Evolutionary conservation across 2,113 vertebrate species (phyloP).

Genomic region (Harpagus bidentatus): DNA sequence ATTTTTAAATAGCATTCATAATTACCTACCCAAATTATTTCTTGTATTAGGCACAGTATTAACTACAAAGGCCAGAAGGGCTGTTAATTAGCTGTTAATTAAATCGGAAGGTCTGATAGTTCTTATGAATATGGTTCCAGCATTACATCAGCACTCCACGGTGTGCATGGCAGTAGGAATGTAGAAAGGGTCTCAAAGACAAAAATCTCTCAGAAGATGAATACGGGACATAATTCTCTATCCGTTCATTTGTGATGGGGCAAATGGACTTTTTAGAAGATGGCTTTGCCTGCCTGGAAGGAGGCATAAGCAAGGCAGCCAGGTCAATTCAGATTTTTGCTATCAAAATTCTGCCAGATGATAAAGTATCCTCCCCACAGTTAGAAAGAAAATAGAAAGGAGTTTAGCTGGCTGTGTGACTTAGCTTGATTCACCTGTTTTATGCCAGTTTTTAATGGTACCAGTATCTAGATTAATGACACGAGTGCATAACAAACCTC

Average conservation of each 20-base stretch:
- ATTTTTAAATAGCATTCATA: constrained; percentile 28
- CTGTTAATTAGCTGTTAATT: constrained; percentile 50
- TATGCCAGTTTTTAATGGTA: background rate
- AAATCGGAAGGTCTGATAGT: background rate
- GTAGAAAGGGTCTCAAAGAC: background rate
- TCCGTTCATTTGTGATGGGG: background rate
- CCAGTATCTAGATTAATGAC: background rate
- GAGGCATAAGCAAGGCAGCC: background rate
- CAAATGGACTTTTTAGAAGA: background rate
- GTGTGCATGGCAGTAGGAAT: background rate
- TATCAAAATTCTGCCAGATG: background rate
- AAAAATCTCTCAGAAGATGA: background rate
- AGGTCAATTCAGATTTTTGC: background rate
- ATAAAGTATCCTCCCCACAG: background rate
- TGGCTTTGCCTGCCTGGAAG: background rate
- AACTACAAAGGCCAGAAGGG: constrained; percentile 27
- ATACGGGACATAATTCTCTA: background rate
- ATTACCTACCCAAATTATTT: constrained; percentile 32
- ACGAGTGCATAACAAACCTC: background rate
- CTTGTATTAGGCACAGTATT: background rate
- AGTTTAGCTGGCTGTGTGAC: background rate
- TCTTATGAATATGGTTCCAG: background rate
- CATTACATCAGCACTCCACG: background rate
- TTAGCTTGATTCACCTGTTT: background rate
- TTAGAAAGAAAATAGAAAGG: background rate